A percentile compares a stretch with the other conserved stretches of the same genome.
phyloP scores from a whole-genome alignment of 2,888 invertebrate genomes.

The Drosophila putrida region DNA sequence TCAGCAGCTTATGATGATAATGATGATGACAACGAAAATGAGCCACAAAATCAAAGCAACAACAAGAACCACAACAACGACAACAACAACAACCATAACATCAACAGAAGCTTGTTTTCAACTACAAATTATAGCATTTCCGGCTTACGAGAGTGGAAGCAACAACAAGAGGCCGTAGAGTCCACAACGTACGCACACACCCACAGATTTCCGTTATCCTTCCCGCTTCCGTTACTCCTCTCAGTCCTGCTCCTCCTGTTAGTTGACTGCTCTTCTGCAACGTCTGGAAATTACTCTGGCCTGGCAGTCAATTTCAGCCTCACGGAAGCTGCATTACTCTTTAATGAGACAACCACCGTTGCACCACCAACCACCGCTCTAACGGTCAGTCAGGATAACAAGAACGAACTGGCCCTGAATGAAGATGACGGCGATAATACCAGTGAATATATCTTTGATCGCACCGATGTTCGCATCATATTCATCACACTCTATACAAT shows the following conservation, averaged over 20 bases:
- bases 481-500: constrained; percentile 91
- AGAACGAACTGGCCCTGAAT: constrained; percentile 29
- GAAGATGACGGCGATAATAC: constrained; percentile 70
- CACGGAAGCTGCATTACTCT: constrained; percentile 59
- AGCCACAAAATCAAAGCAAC: constrained; percentile 50
- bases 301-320: constrained; percentile 40
- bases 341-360: constrained; percentile 49
- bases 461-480: constrained; percentile 90
- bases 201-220: constrained; percentile 24
- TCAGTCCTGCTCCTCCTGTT: constrained; percentile 31
- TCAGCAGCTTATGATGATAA: constrained; percentile 67
- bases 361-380: constrained; percentile 39
- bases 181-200: constrained; percentile 16
- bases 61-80: constrained; percentile 18
- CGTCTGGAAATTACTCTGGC: constrained; percentile 46
- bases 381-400: neutral
- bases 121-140: constrained; percentile 65
- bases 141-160: constrained; percentile 47
- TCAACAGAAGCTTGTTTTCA: constrained; percentile 26
- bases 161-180: constrained; percentile 29
- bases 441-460: constrained; percentile 91
- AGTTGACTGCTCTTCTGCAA: constrained; percentile 38
- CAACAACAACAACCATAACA: constrained; percentile 19
- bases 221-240: neutral
- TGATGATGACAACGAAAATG: constrained; percentile 30